These are phyloP conservation scores for Drosophila sulfurigaster DNA, from an alignment of 1,140 invertebrate genomes.

Conservation along the genomic window DNA sequence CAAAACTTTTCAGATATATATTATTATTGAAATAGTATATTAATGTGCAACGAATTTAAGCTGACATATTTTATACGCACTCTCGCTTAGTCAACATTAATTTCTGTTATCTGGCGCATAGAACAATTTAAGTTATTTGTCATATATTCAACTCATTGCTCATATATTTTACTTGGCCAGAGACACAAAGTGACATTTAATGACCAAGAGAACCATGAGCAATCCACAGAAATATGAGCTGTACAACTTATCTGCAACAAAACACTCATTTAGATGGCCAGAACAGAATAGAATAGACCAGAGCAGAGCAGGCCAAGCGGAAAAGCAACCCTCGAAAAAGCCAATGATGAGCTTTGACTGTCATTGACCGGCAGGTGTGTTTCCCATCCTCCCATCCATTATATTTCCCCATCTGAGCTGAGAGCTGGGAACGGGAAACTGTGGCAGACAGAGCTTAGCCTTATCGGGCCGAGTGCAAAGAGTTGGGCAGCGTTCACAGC, in stretches of 20 bases:
- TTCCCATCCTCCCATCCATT: conserved; percentile 1
- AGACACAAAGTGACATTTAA: conserved; percentile 22
- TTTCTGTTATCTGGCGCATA: background rate
- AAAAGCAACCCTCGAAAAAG: conserved; percentile 1
- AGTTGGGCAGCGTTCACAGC: conserved; percentile 25
- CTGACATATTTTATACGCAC: background rate
- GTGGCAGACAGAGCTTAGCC: conserved; percentile 72
- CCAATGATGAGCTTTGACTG: conserved; percentile 75
- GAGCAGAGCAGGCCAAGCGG: background rate
- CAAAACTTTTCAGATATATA: background rate
- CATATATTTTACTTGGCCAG: conserved; percentile 40
- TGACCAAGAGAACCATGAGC: conserved; percentile 20
- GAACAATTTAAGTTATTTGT: conserved; percentile 12
- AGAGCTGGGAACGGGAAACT: conserved; percentile 12
- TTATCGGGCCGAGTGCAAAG: conserved; percentile 47
- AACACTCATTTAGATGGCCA: conserved; percentile 75
- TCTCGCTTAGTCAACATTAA: conserved; percentile 4
- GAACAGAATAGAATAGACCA: background rate
- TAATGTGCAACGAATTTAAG: background rate
- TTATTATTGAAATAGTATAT: background rate
- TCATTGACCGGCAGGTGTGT: conserved; percentile 76
- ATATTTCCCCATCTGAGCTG: background rate
- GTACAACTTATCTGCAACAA: conserved; percentile 59
- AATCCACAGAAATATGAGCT: conserved; percentile 63
- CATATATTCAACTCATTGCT: conserved; percentile 37